These are phyloP conservation scores for Apodemus agrarius DNA, from an alignment of 2,797 vertebrate species.

Conservation along the genomic window DNA sequence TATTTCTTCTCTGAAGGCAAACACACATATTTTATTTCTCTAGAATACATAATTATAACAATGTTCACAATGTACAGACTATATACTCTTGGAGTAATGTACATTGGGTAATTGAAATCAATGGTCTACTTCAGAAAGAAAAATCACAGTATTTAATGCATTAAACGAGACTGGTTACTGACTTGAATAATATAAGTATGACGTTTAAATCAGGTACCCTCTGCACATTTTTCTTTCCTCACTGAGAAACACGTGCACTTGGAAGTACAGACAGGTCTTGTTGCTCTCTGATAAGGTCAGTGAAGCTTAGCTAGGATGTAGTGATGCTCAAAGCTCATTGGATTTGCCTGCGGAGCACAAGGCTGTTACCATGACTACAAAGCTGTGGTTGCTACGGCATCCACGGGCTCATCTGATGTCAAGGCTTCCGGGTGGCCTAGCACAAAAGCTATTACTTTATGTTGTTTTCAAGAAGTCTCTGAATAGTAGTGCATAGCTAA, in stretches of 20 bases:
- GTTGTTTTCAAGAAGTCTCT: conserved; percentile 74
- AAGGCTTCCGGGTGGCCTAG: conserved; percentile 84
- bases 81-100: conserved; percentile 30
- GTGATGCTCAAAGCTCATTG: conserved; percentile 88
- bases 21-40: conserved; percentile 28
- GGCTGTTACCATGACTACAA: conserved; percentile 90
- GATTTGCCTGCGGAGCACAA: conserved; percentile 86
- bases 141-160: conserved; percentile 77
- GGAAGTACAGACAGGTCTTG: conserved; percentile 83
- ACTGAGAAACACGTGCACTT: conserved; percentile 81
- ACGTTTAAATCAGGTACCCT: conserved; percentile 75
- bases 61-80: neutral
- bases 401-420: conserved; percentile 84
- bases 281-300: conserved; percentile 87
- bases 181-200: conserved; percentile 82
- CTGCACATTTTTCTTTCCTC: conserved; percentile 65
- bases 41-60: conserved; percentile 48
- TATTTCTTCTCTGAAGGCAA: conserved; percentile 23
- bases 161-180: conserved; percentile 79
- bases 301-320: conserved; percentile 85
- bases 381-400: conserved; percentile 87
- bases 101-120: conserved; percentile 72
- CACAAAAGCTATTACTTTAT: conserved; percentile 78
- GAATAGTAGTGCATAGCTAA: conserved; percentile 59
- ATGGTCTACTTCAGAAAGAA: conserved; percentile 80